These are phyloP conservation scores for Hypocryptadius cinnamomeus DNA, from an alignment of 2,113 vertebrate species.

Conservation along the genomic window DNA sequence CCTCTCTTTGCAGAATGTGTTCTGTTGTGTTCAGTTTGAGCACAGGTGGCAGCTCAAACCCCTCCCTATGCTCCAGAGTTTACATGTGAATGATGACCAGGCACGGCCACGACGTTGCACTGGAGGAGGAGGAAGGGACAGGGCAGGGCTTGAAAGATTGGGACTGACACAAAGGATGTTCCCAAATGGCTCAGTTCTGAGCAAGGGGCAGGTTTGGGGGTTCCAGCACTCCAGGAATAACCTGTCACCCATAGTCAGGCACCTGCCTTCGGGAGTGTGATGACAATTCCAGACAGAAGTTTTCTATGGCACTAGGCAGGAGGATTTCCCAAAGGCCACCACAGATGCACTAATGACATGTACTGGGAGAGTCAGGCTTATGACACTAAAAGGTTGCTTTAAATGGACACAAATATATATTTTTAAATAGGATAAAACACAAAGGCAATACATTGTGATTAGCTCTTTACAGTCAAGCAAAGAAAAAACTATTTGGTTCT, in stretches of 20 bases:
- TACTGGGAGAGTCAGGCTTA: conserved; percentile 51
- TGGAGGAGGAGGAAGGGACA: not conserved
- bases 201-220: not conserved
- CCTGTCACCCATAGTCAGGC: not conserved
- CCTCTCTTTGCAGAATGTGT: not conserved
- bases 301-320: conserved; percentile 14
- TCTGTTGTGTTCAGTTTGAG: not conserved
- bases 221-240: not conserved
- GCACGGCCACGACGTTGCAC: accelerated
- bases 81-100: not conserved
- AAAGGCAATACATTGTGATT: conserved; percentile 71
- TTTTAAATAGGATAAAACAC: conserved; percentile 59
- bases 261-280: not conserved
- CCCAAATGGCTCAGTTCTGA: not conserved
- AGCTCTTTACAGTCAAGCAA: conserved; percentile 58
- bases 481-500: conserved; percentile 34
- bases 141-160: not conserved
- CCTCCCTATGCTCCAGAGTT: not conserved
- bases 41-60: not conserved
- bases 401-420: conserved; percentile 56
- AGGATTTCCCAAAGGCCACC: conserved; percentile 35
- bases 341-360: conserved; percentile 41
- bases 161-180: not conserved
- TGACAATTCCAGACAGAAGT: not conserved
- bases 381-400: conserved; percentile 60